Conservation (phyloP, 2,888 invertebrate genomes). For the Dolichopus griseipennis region DNA sequence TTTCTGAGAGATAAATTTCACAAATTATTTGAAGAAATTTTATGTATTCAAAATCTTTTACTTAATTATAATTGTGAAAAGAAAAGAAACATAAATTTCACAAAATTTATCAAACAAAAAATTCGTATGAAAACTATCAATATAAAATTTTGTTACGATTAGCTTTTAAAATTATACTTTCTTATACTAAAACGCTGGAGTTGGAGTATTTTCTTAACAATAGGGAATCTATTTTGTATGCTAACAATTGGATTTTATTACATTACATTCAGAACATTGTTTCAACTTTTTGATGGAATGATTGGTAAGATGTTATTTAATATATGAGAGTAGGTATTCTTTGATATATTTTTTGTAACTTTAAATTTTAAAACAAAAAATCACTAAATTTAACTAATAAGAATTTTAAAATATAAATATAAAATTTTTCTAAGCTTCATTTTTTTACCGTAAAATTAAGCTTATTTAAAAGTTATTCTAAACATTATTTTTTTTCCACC, state of each 20-base stretch:
- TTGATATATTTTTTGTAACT: no score
- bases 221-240: constrained; percentile 1
- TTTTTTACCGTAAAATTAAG: no score
- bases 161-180: neutral
- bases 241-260: constrained; percentile 3
- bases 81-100: no score
- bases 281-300: neutral
- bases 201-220: neutral
- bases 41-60: neutral
- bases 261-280: neutral
- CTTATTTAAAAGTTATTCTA: no score
- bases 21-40: neutral
- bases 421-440: no score
- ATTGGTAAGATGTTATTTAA: no score
- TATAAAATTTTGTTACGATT: neutral
- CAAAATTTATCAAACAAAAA: neutral
- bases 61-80: no score
- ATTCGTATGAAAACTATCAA: neutral
- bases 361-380: no score
- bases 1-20: neutral
- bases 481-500: no score
- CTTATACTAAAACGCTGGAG: neutral
- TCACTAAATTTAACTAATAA: no score
- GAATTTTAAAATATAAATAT: no score
- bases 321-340: no score